phyloP scores from a whole-genome alignment of 2,113 vertebrate genomes.

The Sander vitreus region DNA sequence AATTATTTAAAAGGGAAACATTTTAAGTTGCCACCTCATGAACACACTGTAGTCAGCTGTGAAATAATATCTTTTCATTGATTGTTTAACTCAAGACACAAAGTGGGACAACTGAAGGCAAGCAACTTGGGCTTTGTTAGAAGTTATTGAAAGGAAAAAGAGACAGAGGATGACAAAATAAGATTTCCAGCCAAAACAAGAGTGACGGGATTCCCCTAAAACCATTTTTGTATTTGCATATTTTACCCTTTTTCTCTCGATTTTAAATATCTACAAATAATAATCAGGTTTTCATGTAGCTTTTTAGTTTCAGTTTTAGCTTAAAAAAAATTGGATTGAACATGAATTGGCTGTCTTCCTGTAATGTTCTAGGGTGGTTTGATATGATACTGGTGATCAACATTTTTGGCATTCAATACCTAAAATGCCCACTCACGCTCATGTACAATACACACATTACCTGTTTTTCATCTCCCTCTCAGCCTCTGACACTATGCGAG shows the following conservation, averaged over 20 bases:
- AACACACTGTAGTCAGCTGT: not conserved
- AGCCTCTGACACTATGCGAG: not conserved
- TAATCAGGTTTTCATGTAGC: not conserved
- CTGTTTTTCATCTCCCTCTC: not conserved
- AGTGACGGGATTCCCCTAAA: not conserved
- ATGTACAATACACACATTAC: not conserved
- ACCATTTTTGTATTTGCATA: conserved; percentile 12
- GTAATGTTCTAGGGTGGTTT: not conserved
- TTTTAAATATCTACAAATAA: not conserved
- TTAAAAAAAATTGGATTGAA: not conserved
- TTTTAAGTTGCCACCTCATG: not conserved
- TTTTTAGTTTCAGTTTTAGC: not conserved
- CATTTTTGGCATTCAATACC: not conserved
- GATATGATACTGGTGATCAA: conserved; percentile 9
- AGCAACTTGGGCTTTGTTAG: not conserved
- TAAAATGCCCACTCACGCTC: not conserved
- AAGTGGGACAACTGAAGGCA: not conserved
- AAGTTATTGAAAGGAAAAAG: too few relatives aligned
- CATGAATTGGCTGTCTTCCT: not conserved
- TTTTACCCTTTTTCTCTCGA: not conserved
- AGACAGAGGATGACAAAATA: not conserved
- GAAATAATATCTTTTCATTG: not conserved
- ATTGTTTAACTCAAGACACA: not conserved
- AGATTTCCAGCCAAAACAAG: not conserved
- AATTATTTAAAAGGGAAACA: not conserved